These are phyloP conservation scores for Tokudaia muenninki DNA, from an alignment of 2,797 vertebrate genomes.

Conservation along the genomic window DNA sequence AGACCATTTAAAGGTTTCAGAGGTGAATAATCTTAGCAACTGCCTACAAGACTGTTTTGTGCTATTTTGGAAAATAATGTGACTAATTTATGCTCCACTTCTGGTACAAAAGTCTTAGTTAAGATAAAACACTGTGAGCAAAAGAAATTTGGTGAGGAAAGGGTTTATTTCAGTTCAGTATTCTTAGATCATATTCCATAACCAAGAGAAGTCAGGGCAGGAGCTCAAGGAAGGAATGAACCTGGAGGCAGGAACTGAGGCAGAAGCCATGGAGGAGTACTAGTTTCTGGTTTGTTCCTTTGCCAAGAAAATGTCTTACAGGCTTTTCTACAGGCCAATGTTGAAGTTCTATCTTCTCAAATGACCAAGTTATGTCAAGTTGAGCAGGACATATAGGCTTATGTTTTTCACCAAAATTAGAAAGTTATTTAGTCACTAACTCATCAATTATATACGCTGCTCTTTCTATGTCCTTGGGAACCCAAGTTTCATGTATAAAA, in stretches of 20 bases:
- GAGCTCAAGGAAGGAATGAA: no score
- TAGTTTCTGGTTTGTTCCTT: neutral
- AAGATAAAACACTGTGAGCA: neutral
- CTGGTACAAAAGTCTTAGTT: neutral
- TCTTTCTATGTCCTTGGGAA: neutral
- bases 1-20: neutral
- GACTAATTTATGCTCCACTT: neutral
- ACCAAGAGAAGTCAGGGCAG: neutral
- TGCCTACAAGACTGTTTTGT: neutral
- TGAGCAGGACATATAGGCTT: neutral
- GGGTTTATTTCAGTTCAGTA: neutral
- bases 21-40: neutral
- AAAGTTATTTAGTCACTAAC: neutral
- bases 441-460: neutral
- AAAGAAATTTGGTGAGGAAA: neutral
- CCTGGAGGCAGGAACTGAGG: no score
- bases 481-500: neutral
- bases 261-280: neutral
- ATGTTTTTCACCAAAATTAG: slow-evolving; percentile 21
- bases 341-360: no score
- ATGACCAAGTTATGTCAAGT: neutral
- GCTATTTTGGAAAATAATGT: neutral
- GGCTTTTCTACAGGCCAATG: neutral
- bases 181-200: neutral
- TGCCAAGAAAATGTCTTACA: neutral